Percentiles rank a stretch among this genome's conserved stretches.
Conservation (phyloP, 2,797 vertebrate genomes). For the Sebastes kiyomatsui region DNA sequence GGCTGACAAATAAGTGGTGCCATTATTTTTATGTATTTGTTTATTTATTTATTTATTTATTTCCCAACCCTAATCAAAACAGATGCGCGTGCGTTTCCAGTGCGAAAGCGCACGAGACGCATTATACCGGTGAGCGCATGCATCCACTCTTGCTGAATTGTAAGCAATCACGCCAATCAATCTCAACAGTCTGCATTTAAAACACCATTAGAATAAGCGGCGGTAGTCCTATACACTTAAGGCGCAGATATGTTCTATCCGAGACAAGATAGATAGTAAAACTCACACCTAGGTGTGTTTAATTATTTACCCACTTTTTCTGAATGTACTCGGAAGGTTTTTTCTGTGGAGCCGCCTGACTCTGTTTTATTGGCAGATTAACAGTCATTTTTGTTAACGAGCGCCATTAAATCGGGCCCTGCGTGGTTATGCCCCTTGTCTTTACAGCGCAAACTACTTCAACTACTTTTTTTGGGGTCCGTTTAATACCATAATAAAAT, state of each 20-base stretch:
- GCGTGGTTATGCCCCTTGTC: constrained; percentile 78
- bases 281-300: constrained; percentile 27
- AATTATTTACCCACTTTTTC: constrained; percentile 44
- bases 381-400: constrained; percentile 87
- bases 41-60: constrained; percentile 20
- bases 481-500: constrained; percentile 88
- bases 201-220: constrained; percentile 34
- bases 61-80: constrained; percentile 1
- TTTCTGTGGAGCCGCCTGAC: constrained; percentile 43
- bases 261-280: constrained; percentile 29
- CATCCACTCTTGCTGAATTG: constrained; percentile 5
- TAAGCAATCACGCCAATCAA: constrained; percentile 36
- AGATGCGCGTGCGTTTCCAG: background rate
- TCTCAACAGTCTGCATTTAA: constrained; percentile 28
- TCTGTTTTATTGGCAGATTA: constrained; percentile 81
- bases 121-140: background rate
- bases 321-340: background rate
- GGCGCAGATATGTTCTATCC: constrained; percentile 3
- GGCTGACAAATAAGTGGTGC: constrained; percentile 55
- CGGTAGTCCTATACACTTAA: constrained; percentile 5
- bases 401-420: constrained; percentile 80
- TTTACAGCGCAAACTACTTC: constrained; percentile 82
- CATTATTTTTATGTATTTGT: constrained; percentile 16
- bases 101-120: background rate
- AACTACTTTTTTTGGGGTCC: constrained; percentile 78